Percentiles rank a stretch among this genome's conserved stretches.
These are phyloP conservation scores for Megaceryle torquata DNA, from an alignment of 2,113 vertebrate species.

Conservation along the genomic window DNA sequence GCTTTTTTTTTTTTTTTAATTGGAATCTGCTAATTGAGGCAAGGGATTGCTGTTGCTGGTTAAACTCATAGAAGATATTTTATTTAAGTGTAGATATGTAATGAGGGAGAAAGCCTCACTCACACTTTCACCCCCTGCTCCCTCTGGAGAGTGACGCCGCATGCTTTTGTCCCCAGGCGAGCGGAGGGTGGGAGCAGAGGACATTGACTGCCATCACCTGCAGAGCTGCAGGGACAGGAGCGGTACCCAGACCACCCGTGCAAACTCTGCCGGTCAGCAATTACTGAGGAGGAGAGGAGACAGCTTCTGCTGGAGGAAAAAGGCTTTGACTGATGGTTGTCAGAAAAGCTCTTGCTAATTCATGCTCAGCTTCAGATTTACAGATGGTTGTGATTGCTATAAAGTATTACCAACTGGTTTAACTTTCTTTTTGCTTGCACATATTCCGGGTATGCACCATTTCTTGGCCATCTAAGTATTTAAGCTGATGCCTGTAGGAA, in stretches of 20 bases:
- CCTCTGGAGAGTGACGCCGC: rapidly evolving
- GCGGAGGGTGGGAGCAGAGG: neutral
- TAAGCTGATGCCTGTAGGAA: neutral
- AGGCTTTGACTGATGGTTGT: neutral
- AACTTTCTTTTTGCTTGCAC: neutral
- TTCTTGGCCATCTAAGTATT: neutral
- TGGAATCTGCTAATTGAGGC: neutral
- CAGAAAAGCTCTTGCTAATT: neutral
- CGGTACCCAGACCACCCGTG: rapidly evolving
- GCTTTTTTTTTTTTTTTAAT: neutral
- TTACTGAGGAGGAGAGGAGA: neutral
- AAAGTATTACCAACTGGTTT: neutral
- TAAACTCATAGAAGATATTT: neutral
- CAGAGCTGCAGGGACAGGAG: neutral
- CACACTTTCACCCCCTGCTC: neutral
- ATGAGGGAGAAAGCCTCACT: neutral
- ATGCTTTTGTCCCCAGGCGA: neutral
- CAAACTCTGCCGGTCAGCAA: rapidly evolving
- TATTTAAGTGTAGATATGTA: neutral
- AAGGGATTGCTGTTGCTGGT: neutral
- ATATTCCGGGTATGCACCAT: rapidly evolving
- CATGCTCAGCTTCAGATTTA: neutral
- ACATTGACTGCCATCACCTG: neutral
- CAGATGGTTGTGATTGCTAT: neutral
- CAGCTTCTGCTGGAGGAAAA: neutral